phyloP scores from a whole-genome alignment of 2,113 vertebrate species.

The Alethe diademata region DNA sequence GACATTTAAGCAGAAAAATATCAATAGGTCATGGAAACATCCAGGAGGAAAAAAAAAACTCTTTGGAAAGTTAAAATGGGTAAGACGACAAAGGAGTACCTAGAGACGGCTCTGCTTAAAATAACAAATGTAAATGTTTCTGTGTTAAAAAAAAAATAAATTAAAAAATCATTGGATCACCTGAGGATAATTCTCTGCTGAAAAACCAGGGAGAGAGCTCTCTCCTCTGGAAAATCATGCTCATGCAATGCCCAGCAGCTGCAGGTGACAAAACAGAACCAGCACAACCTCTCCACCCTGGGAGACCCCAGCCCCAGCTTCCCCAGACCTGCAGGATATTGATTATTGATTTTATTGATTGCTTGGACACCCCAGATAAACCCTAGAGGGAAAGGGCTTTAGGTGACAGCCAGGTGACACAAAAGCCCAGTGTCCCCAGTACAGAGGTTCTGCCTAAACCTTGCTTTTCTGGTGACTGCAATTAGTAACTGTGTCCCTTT shows the following conservation, averaged over 20 bases:
- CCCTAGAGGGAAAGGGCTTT: background rate
- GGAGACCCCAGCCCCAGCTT: background rate
- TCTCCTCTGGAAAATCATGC: background rate
- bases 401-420: background rate
- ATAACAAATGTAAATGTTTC: conserved; percentile 3
- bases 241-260: background rate
- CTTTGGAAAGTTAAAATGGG: background rate
- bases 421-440: background rate
- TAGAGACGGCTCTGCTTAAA: background rate
- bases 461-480: fast-evolving
- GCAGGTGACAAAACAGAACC: background rate
- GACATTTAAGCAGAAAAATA: background rate
- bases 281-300: fast-evolving
- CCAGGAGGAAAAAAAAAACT: background rate
- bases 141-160: background rate
- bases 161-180: background rate
- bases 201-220: background rate
- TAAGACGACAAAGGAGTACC: background rate
- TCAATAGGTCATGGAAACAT: conserved; percentile 4
- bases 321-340: background rate
- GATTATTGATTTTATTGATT: background rate
- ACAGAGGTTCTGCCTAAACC: background rate
- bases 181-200: background rate
- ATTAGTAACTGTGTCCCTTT: background rate
- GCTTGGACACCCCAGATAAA: fast-evolving